Evolutionary conservation across 2,113 vertebrate species (phyloP), one percentile per base, ranked within the genome.

Genomic region (Psilopsiagon aymara): DNA sequence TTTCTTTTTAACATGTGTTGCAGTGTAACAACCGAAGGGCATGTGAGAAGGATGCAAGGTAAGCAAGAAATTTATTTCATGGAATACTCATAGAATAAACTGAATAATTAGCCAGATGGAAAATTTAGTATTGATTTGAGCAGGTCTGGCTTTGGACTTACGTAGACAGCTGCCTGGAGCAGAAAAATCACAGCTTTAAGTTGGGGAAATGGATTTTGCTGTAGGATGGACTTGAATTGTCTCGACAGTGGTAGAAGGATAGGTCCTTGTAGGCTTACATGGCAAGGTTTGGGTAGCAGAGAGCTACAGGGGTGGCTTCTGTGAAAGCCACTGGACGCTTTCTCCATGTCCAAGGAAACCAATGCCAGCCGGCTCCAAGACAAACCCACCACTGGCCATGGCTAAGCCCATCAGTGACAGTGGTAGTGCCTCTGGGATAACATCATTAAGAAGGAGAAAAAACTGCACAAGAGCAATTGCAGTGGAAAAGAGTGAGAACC

Each of bases 311-410:
- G 17, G 13, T 23, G 31, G 7, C 15, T 37, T 13, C 41, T 69
- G 25, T 55, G 47, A n/a, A 10, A 20, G 75, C 53, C 43, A 9
- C 68, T 69, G 47, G 69, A 41, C 43, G 27, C 27, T 76, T 29
- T 41, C 28, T 47, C 52, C 5, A 0, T 7, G 27, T 37, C 35
- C 0, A 0, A 7, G 24, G 47, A 18, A 69, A 43, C 46, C 0
- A 1, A 5, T 20, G 62, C 25, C 0, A n/a, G 0, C 29, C 0
- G 0, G n/a, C 25, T 62, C 62, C 76, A 62, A 41, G 60, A 24
- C 6, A 17, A 28, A 23, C 23, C 35, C 4, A 4, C 10, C 3
- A 4, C 70, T 46, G 62, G 27, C 37, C 62, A 41, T 13, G 47
- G 51, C 27, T 49, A 24, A 41, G 46, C 52, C 82, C 39, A 18